Conservation (phyloP, 2,888 invertebrate genomes). For the Epiblema foenella region DNA sequence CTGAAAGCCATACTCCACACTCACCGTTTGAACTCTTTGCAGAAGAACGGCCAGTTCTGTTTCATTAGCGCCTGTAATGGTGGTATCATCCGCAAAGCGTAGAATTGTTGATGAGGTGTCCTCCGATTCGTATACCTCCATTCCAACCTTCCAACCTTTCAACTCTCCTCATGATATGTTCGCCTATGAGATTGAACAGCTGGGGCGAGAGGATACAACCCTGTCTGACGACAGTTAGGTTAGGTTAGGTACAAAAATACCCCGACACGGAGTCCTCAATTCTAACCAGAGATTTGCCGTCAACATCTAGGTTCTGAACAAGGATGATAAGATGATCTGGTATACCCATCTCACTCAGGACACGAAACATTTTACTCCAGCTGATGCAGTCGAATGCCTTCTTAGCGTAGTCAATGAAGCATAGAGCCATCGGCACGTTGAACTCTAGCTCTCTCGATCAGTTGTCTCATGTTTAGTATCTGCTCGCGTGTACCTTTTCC, state of each 20-base stretch:
- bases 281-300: background rate
- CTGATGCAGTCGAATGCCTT: background rate
- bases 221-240: background rate
- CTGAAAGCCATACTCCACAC: background rate
- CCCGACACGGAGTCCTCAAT: background rate
- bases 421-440: background rate
- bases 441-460: background rate
- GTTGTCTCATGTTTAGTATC: background rate
- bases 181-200: background rate
- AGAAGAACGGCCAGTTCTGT: background rate
- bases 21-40: slow-evolving; percentile 2
- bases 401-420: background rate
- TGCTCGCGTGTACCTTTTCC: background rate
- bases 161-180: background rate
- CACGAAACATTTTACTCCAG: background rate
- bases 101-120: too few relatives aligned
- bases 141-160: too few relatives aligned
- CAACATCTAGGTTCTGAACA: background rate
- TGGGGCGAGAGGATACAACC: background rate
- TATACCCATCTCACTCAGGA: background rate
- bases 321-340: too few relatives aligned
- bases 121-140: too few relatives aligned
- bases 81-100: background rate
- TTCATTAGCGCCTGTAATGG: background rate
- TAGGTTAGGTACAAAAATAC: background rate